phyloP scores from a whole-genome alignment of 2,888 invertebrate genomes.

The Onchidella celtica region DNA sequence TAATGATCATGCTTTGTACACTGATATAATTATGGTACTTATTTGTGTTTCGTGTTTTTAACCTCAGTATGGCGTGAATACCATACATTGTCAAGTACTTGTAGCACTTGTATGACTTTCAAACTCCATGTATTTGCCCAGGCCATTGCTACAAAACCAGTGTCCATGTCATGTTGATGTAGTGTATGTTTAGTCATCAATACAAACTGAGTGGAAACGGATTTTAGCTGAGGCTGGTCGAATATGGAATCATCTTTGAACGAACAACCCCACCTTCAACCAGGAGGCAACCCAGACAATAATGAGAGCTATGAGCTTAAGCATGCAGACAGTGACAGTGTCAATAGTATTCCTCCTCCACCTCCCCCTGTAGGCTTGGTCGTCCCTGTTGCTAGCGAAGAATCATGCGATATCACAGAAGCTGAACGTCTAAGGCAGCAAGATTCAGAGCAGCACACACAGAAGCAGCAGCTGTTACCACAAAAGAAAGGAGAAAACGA shows the following conservation, averaged over 20 bases:
- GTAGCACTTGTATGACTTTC: too few relatives aligned
- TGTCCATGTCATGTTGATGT: too few relatives aligned
- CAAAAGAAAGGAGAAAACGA: not conserved
- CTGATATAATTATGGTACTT: too few relatives aligned
- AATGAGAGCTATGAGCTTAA: conserved; percentile 29
- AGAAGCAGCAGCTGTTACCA: conserved; percentile 15
- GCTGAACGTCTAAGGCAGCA: conserved; percentile 28
- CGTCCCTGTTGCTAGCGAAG: conserved; percentile 48
- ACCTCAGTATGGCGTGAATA: too few relatives aligned
- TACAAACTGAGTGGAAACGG: too few relatives aligned
- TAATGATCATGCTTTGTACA: too few relatives aligned
- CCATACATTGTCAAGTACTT: too few relatives aligned
- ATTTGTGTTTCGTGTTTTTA: too few relatives aligned
- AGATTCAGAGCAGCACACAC: not conserved
- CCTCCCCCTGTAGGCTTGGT: conserved; percentile 21
- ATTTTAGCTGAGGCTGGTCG: too few relatives aligned
- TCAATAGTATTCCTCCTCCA: conserved; percentile 13
- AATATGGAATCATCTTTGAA: conserved; percentile 22
- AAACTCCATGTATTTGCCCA: too few relatives aligned
- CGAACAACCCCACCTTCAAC: not conserved
- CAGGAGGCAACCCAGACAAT: not conserved
- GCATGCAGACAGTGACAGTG: conserved; percentile 46
- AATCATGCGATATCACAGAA: conserved; percentile 44
- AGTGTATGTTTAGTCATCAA: too few relatives aligned
- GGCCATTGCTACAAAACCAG: too few relatives aligned